phyloP scores from a whole-genome alignment of 2,888 invertebrate species.

The Petrophora chlorosata region DNA sequence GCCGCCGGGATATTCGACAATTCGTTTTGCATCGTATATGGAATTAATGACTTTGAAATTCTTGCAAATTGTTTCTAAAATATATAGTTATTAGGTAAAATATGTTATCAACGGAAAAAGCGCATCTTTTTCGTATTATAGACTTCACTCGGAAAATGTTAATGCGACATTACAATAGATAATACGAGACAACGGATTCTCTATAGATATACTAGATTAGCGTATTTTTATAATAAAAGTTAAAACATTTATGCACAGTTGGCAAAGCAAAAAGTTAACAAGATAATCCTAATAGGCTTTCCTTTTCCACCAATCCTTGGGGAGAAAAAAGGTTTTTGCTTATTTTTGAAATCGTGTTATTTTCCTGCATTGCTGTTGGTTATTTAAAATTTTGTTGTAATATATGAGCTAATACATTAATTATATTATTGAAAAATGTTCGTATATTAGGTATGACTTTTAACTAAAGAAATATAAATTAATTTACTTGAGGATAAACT shows the following conservation, averaged over 20 bases:
- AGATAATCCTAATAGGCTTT: slow-evolving; percentile 30
- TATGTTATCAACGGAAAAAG: no score
- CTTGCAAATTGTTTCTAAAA: neutral
- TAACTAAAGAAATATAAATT: no score
- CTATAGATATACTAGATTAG: no score
- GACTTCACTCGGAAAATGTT: no score
- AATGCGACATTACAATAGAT: no score
- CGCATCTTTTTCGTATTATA: no score
- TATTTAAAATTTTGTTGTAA: neutral
- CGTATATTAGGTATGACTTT: no score
- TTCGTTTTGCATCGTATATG: slow-evolving; percentile 37
- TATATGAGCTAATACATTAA: neutral
- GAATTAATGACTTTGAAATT: slow-evolving; percentile 22
- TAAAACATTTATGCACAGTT: slow-evolving; percentile 22
- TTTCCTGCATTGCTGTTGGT: slow-evolving; percentile 10
- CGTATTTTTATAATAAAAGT: neutral
- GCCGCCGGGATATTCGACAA: slow-evolving; percentile 29
- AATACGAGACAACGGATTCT: no score
- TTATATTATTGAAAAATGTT: neutral
- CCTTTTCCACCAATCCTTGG: slow-evolving; percentile 22
- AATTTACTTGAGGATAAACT: no score
- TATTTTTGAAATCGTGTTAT: slow-evolving; percentile 24
- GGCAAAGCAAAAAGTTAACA: slow-evolving; percentile 27
- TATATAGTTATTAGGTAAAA: no score
- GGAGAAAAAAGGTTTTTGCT: slow-evolving; percentile 22